phyloP scores from a whole-genome alignment of 30 jellyfish, hydroid and myxozoan species.

The Turritopsis rubra region DNA sequence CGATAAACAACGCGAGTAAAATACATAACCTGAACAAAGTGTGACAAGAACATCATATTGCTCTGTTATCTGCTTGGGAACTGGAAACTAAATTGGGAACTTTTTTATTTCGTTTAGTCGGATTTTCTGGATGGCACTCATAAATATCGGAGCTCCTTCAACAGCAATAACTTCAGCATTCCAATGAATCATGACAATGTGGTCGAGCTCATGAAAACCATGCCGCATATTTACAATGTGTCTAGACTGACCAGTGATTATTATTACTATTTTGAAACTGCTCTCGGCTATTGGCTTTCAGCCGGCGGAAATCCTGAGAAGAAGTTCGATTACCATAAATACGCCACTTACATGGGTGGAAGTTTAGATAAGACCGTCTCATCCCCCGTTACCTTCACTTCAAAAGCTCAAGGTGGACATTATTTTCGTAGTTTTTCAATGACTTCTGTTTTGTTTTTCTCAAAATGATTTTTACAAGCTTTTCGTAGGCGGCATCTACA shows the following conservation, averaged over 20 bases:
- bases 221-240: constrained; percentile 64
- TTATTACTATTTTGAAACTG: constrained; percentile 71
- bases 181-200: constrained; percentile 55
- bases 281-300: constrained; percentile 91
- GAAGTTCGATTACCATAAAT: constrained; percentile 50
- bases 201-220: constrained; percentile 51
- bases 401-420: constrained; percentile 77
- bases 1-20: too few relatives aligned
- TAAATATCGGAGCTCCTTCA: not conserved
- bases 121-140: constrained; percentile 2
- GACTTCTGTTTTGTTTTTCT: not conserved
- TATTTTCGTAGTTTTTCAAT: not conserved
- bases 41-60: too few relatives aligned
- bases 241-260: constrained; percentile 48
- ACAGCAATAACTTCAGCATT: constrained; percentile 24
- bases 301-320: constrained; percentile 78
- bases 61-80: too few relatives aligned
- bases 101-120: not conserved
- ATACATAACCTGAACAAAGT: too few relatives aligned
- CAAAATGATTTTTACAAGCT: not conserved
- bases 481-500: too few relatives aligned
- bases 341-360: constrained; percentile 91
- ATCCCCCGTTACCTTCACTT: constrained; percentile 18
- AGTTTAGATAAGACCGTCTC: constrained; percentile 58
- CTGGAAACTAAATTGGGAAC: too few relatives aligned